A percentile compares a stretch with the other conserved stretches of the same genome.
These are phyloP conservation scores for Chirona hameri DNA, from an alignment of 2,888 invertebrate genomes.

Conservation along the genomic window DNA sequence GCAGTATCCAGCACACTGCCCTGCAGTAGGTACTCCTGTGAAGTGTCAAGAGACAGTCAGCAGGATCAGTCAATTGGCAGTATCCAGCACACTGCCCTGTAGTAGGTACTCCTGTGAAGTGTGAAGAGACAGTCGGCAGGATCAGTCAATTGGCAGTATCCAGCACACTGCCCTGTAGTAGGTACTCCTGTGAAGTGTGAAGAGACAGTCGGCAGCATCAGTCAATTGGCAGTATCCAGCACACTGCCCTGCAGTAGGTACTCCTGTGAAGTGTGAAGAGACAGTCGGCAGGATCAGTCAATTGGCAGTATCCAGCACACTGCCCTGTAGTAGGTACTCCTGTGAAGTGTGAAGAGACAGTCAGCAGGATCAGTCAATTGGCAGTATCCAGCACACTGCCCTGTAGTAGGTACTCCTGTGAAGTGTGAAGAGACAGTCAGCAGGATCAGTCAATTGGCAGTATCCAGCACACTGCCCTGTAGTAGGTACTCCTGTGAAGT, in stretches of 20 bases:
- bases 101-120: conserved; percentile 76
- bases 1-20: conserved; percentile 89
- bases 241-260: conserved; percentile 91
- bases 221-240: conserved; percentile 82
- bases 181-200: conserved; percentile 66
- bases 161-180: conserved; percentile 87
- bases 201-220: too few relatives aligned
- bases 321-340: conserved; percentile 89
- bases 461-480: conserved; percentile 89
- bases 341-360: conserved; percentile 52
- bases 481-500: conserved; percentile 76
- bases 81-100: conserved; percentile 89
- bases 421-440: too few relatives aligned
- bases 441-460: too few relatives aligned
- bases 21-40: conserved; percentile 84
- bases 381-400: conserved; percentile 89
- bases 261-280: conserved; percentile 61
- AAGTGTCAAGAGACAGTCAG: too few relatives aligned
- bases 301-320: conserved; percentile 86
- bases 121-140: too few relatives aligned
- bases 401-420: conserved; percentile 84
- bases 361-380: too few relatives aligned
- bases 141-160: conserved; percentile 89
- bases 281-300: too few relatives aligned
- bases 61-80: too few relatives aligned